Conservation (phyloP, 2,113 vertebrate species). For the Gallinago paraguaiae region DNA sequence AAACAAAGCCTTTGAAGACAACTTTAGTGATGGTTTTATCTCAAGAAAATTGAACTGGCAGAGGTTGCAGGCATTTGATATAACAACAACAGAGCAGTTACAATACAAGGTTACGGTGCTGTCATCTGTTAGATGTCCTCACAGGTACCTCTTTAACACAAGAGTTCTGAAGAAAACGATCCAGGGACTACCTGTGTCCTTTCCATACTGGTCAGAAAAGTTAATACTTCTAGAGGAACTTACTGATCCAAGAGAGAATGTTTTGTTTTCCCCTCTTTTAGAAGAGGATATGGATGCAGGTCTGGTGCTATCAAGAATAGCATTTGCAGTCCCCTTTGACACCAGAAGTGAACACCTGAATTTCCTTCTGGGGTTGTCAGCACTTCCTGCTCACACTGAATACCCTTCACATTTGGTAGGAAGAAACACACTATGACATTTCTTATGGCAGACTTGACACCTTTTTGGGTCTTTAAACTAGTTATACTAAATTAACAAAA, state of each 20-base stretch:
- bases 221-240: background rate
- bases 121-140: background rate
- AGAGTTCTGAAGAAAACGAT: background rate
- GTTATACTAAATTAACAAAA: background rate
- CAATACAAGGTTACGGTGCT: background rate
- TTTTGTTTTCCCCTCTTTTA: background rate
- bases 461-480: background rate
- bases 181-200: background rate
- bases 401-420: fast-evolving
- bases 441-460: background rate
- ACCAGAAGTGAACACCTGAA: background rate
- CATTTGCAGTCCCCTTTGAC: background rate
- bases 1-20: background rate
- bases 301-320: background rate
- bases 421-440: background rate
- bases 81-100: background rate
- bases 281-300: background rate
- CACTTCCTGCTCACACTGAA: background rate
- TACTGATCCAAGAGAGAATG: background rate
- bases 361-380: background rate
- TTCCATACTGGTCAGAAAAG: background rate
- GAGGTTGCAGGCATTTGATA: background rate
- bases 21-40: background rate
- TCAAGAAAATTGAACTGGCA: background rate
- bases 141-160: background rate